These are phyloP conservation scores for Thelaira solivaga DNA, from an alignment of 2,888 invertebrate species.

Conservation along the genomic window DNA sequence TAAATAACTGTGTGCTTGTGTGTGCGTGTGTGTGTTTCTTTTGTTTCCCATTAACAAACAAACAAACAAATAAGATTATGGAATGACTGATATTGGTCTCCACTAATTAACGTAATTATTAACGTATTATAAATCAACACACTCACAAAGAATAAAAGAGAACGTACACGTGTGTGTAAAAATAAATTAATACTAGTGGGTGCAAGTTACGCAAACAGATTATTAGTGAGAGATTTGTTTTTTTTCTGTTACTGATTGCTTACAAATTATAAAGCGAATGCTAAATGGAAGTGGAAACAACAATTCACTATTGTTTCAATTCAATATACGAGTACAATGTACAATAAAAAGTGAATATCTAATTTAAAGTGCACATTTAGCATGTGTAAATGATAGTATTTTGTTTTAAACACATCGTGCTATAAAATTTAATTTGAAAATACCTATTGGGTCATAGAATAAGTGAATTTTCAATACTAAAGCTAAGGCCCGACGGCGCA, in stretches of 20 bases:
- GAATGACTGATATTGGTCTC: too few relatives aligned
- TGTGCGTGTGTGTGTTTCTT: not conserved
- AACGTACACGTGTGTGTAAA: too few relatives aligned
- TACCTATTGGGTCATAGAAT: not conserved
- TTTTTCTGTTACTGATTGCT: not conserved
- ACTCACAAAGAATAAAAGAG: not conserved
- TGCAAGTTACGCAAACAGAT: conserved; percentile 12
- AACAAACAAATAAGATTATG: too few relatives aligned
- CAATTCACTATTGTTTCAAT: not conserved
- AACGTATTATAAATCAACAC: not conserved
- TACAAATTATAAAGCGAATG: conserved; percentile 5
- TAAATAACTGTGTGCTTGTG: conserved; percentile 8
- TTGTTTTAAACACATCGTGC: too few relatives aligned
- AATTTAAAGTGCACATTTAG: not conserved
- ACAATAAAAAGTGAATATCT: not conserved
- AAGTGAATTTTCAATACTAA: not conserved
- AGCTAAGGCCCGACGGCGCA: conserved; percentile 19
- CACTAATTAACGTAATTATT: too few relatives aligned
- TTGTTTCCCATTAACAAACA: not conserved
- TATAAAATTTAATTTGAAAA: too few relatives aligned
- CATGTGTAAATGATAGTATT: not conserved
- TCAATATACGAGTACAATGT: too few relatives aligned
- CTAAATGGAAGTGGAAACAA: conserved; percentile 20
- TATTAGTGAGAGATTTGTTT: not conserved
- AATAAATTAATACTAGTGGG: too few relatives aligned